These are phyloP conservation scores for Hystrix brachyura DNA, from an alignment of 2,113 vertebrate species.

Conservation along the genomic window DNA sequence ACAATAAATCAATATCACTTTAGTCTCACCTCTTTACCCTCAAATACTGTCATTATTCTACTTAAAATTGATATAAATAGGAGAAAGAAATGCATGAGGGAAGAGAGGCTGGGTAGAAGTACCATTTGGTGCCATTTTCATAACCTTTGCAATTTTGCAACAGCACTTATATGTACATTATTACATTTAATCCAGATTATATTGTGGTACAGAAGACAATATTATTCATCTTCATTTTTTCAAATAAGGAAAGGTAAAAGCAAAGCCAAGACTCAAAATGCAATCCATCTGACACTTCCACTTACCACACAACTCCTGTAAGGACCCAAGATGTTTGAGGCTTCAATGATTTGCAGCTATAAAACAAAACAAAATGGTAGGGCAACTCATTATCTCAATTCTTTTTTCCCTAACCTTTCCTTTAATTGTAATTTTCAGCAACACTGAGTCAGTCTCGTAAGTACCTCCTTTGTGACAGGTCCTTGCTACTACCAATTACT, in stretches of 20 bases:
- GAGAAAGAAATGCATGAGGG: conserved; percentile 39
- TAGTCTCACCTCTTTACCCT: conserved; percentile 59
- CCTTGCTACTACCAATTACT: conserved; percentile 1
- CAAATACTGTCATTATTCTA: conserved; percentile 59
- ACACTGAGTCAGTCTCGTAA: neutral
- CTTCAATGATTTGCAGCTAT: neutral
- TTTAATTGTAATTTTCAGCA: neutral
- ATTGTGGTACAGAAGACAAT: conserved; percentile 25
- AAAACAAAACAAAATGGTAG: neutral
- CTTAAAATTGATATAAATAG: conserved; percentile 39
- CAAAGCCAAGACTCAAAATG: conserved; percentile 31
- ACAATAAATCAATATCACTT: conserved; percentile 67
- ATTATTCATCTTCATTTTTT: conserved; percentile 66
- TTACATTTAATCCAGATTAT: conserved; percentile 60
- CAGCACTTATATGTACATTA: conserved; percentile 14
- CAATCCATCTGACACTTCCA: neutral
- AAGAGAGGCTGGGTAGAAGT: neutral
- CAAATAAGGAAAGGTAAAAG: conserved; percentile 61
- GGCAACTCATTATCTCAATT: neutral
- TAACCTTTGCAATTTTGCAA: conserved; percentile 58
- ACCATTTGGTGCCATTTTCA: conserved; percentile 60
- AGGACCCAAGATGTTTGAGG: neutral
- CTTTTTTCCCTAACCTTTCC: neutral
- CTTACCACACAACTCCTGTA: neutral
- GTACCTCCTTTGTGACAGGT: neutral